Conservation (phyloP, 1,140 invertebrate genomes). For the Spodoptera frugiperda region DNA sequence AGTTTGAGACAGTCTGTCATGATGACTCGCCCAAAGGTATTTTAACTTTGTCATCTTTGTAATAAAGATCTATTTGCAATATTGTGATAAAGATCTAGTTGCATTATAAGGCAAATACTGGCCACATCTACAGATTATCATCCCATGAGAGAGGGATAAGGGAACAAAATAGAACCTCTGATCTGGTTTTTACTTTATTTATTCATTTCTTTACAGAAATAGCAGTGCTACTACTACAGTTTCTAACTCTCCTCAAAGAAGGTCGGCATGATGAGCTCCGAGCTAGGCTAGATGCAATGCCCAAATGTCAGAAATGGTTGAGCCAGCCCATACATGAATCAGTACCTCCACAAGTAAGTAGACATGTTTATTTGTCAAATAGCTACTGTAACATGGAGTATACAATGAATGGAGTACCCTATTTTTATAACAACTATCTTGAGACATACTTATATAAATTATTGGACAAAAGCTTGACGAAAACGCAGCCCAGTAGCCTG, state of each 20-base stretch:
- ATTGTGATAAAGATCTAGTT: too few relatives aligned
- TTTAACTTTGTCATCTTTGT: background rate
- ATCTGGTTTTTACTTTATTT: too few relatives aligned
- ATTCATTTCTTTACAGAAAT: conserved; percentile 71
- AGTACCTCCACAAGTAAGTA: conserved; percentile 73
- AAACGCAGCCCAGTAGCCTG: too few relatives aligned
- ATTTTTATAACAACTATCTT: too few relatives aligned
- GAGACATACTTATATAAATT: too few relatives aligned
- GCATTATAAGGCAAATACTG: background rate
- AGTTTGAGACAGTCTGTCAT: conserved; percentile 89
- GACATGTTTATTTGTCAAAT: background rate
- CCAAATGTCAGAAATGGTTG: conserved; percentile 78
- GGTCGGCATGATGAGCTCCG: conserved; percentile 75
- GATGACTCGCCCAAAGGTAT: conserved; percentile 87
- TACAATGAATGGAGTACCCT: background rate
- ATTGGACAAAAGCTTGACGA: too few relatives aligned
- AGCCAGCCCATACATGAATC: conserved; percentile 77
- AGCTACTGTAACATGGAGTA: background rate
- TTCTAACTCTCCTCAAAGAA: conserved; percentile 72
- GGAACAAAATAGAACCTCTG: too few relatives aligned
- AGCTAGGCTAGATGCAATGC: conserved; percentile 74
- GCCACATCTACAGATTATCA: background rate
- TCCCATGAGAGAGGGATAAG: too few relatives aligned
- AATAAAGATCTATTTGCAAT: too few relatives aligned
- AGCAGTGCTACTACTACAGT: conserved; percentile 69